Evolutionary conservation across 2,888 invertebrate genomes (phyloP), one percentile per base, ranked within the genome.

Genomic region (Stomorhina lunata): DNA sequence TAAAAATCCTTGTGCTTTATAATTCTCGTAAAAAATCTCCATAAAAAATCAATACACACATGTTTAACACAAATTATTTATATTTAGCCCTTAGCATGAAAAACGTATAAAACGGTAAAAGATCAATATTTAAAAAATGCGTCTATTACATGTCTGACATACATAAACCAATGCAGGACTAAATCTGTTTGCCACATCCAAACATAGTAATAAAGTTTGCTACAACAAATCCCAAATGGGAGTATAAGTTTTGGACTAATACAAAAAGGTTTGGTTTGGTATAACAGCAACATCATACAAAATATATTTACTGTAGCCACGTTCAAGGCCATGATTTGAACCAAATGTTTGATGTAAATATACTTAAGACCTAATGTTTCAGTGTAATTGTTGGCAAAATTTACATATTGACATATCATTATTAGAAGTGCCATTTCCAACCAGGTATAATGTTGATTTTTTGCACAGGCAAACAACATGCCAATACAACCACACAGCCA

Each of bases 131-230:
- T 65, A 63, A 22, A 22, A 34, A 37, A 22, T 37, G 34, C 22
- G 57, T 59, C 34, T 37, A 59, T 63, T 43, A 29, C 43, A 15
- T 63, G 63, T 63, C 40, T 63, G 61, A 27, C 61, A 63, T 63
- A 27, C 34, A 57, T 57, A 20, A 57, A 32, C 17, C 34, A 34
- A 34, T 57, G 32, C 34, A 57, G 12, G 12, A 57, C 12, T n/a
- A 5, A 48, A 4, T 48, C 2, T 48, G 12, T 22, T 22, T 10
- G 12, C 22, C 2, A 48, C 10, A 22, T 22, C 10, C 12, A 48
- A 17, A 48, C 22, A 22, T 22, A 20, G 6, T 22, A n/a, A n/a
- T n/a, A n/a, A n/a, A n/a, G n/a, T n/a, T n/a, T n/a, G n/a, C n/a
- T 2, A 4, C 22, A 25, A 22, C n/a, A 48, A 12, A n/a, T n/a